phyloP scores from a whole-genome alignment of 2,888 invertebrate species.

The Ornithoptera priamus region DNA sequence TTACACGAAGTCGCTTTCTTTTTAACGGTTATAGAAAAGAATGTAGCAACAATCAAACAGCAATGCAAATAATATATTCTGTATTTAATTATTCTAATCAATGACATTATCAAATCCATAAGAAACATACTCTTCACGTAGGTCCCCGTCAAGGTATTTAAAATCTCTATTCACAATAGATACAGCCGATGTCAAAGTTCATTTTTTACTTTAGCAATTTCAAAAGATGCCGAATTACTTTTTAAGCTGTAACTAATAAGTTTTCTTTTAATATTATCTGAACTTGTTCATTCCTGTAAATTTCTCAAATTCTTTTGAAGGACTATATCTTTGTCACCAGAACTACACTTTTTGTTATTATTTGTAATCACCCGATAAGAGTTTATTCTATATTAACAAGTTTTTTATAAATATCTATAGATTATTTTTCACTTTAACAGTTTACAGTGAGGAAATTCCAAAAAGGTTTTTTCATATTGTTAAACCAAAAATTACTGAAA shows the following conservation, averaged over 20 bases:
- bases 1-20: neutral
- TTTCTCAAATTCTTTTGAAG: neutral
- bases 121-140: neutral
- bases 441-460: too few relatives aligned
- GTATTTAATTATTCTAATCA: slow-evolving; percentile 7
- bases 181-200: neutral
- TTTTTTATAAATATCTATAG: too few relatives aligned
- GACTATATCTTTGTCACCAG: too few relatives aligned
- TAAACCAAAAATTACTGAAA: too few relatives aligned
- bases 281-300: neutral
- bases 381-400: too few relatives aligned
- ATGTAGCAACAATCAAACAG: slow-evolving; percentile 8
- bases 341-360: too few relatives aligned
- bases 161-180: slow-evolving; percentile 12
- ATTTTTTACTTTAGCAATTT: neutral
- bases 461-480: too few relatives aligned
- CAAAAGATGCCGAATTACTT: neutral
- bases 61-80: slow-evolving; percentile 8
- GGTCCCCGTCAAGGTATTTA: slow-evolving; percentile 1
- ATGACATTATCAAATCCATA: slow-evolving; percentile 9
- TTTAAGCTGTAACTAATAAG: neutral
- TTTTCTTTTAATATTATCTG: too few relatives aligned
- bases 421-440: too few relatives aligned
- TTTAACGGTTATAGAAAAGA: slow-evolving; percentile 9
- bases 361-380: too few relatives aligned